Evolutionary conservation across 2,888 invertebrate species (phyloP).

Genomic region (Eupithecia exiguata): DNA sequence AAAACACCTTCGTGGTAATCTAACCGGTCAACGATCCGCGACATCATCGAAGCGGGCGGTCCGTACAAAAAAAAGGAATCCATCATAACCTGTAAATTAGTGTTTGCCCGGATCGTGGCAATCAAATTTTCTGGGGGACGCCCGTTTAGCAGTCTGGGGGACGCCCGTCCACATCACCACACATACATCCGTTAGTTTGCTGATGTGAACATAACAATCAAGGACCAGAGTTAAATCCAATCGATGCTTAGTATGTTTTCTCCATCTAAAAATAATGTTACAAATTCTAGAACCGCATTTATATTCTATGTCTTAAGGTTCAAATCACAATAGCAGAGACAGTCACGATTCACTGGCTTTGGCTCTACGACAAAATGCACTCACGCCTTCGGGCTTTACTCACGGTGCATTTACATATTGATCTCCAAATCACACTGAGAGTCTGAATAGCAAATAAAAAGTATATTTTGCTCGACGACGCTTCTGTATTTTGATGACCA

Average conservation of each 20-base stretch:
- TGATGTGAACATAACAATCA: not conserved
- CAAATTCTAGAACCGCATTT: constrained; percentile 38
- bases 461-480: constrained; percentile 50
- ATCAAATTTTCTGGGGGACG: not conserved
- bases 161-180: no score
- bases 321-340: constrained; percentile 61
- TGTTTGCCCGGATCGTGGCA: not conserved
- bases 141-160: not conserved
- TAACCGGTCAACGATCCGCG: no score
- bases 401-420: constrained; percentile 79
- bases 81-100: not conserved
- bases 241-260: constrained; percentile 6
- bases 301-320: constrained; percentile 54
- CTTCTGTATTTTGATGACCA: constrained; percentile 34
- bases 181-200: no score
- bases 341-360: constrained; percentile 60
- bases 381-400: constrained; percentile 69
- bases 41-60: no score
- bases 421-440: constrained; percentile 72
- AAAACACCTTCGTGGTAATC: no score
- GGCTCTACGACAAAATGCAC: constrained; percentile 77
- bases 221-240: not conserved
- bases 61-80: no score
- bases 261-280: constrained; percentile 20
- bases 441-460: constrained; percentile 67